Base-by-base conservation (phyloP, 2,113 vertebrate species). In the Phaethornis superciliosus region DNA sequence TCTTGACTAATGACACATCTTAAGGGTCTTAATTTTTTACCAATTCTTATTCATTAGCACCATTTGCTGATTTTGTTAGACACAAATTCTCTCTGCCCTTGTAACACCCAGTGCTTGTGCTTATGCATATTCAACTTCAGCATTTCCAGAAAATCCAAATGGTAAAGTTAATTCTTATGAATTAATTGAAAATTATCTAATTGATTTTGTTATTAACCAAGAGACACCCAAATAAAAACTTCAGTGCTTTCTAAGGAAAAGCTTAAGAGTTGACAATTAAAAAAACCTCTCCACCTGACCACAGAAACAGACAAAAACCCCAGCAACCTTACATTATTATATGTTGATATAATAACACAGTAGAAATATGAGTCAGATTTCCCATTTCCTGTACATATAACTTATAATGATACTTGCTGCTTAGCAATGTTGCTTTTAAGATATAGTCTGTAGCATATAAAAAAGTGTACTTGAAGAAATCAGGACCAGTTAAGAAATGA, bases 401-500 rank as follows among this genome's bases (percentile, higher is more conserved):
- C 40, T 94, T 69, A 63, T 68, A 37, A 55, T 64, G 56, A 68
- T 91, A 75, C 64, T 95, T 95, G 22, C 80, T 95, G 78, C 76
- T 81, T 90, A 81, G 62, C 85, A 46, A 2, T 64, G 64, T 22
- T 95, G 30, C 72, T 78, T 68, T 69, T 71, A 72, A 79, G 86
- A 65, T 86, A 75, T 4, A 78, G 10, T 65, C 90, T 71, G 46
- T 64, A 88, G 64, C 76, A 46, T 68, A 58, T 83, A 68, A 93
- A 81, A 44, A 68, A 94, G 77, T 81, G 42, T 62, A 46, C 80
- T 86, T 79, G 56, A 75, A 81, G 75, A 84, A 79, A 79, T 84
- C 60, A n/a, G 51, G 12, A 90, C 47, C 90, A 71, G 80, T 88
- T 95, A 88, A 75, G 88, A 65, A 94, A 90, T 81, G 44, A 95